Conservation (phyloP, 30 jellyfish, hydroid and myxozoan species). For the Turritopsis rubra region DNA sequence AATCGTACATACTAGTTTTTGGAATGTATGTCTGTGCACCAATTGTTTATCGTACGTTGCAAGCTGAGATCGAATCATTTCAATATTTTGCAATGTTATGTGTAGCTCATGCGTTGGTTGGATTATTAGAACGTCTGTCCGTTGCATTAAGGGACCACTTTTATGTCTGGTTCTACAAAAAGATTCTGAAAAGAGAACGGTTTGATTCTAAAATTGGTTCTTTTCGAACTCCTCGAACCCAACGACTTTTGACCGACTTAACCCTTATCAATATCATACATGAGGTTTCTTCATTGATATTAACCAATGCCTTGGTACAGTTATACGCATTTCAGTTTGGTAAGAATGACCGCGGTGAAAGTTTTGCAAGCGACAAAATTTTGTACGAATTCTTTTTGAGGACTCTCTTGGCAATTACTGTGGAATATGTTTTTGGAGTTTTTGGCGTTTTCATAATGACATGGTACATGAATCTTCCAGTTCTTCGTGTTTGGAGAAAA, state of each 20-base stretch:
- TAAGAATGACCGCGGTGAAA: background rate
- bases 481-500: slow-evolving; percentile 6
- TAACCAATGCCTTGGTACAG: slow-evolving; percentile 1
- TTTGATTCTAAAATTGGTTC: background rate
- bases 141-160: slow-evolving; percentile 13
- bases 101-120: slow-evolving; percentile 14
- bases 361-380: background rate
- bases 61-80: slow-evolving; percentile 11
- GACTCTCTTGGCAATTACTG: too few relatives aligned
- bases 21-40: slow-evolving; percentile 1
- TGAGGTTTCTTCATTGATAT: background rate
- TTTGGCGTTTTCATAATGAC: slow-evolving; percentile 16
- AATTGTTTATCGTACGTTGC: slow-evolving; percentile 2
- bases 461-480: slow-evolving; percentile 14
- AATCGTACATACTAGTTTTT: slow-evolving; percentile 1
- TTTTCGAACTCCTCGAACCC: slow-evolving; percentile 15
- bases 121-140: slow-evolving; percentile 1
- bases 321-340: slow-evolving; percentile 8
- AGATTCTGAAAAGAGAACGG: too few relatives aligned
- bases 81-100: background rate
- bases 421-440: background rate
- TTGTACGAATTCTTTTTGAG: too few relatives aligned
- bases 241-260: background rate
- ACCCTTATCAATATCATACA: slow-evolving; percentile 8
- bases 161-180: slow-evolving; percentile 14